Evolutionary conservation across 37 sponge, comb jelly and placozoan species (phyloP), one percentile per base, ranked within the genome.

Genomic region (Chondrosia reniformis): DNA sequence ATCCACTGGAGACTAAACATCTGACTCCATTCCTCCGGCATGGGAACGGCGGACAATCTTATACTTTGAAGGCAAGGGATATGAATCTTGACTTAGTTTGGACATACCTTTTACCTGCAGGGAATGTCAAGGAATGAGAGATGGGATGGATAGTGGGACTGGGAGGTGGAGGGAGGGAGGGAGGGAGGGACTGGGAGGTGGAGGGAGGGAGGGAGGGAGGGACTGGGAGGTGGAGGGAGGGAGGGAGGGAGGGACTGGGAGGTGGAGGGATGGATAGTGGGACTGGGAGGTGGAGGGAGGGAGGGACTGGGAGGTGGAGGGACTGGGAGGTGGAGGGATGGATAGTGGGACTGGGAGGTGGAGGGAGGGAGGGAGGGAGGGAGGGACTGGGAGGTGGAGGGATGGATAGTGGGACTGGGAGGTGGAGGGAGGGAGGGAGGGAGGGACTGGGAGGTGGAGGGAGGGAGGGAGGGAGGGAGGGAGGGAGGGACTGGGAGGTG

Each of bases 161-260:
- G n/a, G 28, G 30, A 19, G 61, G 61, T 19, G 61, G n/a, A 13
- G 79, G 25, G 66, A 3, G 5, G 77, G 39, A 32, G 76, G 64
- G 45, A 55, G 67, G 0, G 84, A 73, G 2, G 84, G 55, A 8
- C 25, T 62, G 63, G 9, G 63, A 28, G 13, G 76, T 83, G 77
- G 13, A 33, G 65, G 52, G 33, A 42, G 45, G 81, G 45, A 32
- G 36, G 32, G 49, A 28, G 67, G 55, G 5, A 55, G 4, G 75
- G 24, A 36, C 62, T 12, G 74, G 17, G 28, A 45, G 42, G 52
- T 30, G 76, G 54, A 4, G 45, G 36, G 39, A 33, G 33, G 54
- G 65, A 22, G 21, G 65, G 33, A 55, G 46, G 8, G 30, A 27
- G 41, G 56, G 24, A 55, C 30, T 38, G 13, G 28, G 74, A 56